Conservation (phyloP, 2,888 invertebrate species). For the Abrostola triplasia region DNA sequence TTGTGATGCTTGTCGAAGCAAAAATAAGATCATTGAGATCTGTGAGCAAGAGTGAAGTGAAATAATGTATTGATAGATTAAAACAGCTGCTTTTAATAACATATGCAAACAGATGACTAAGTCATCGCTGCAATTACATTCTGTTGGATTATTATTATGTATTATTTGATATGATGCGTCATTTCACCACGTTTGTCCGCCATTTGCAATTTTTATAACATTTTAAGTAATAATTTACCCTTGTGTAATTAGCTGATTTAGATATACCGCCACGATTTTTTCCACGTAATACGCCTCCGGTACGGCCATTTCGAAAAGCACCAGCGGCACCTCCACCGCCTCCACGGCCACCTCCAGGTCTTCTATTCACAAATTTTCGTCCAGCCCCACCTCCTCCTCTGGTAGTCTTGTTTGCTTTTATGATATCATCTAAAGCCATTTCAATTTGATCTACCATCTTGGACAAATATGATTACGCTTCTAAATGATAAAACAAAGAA, state of each 20-base stretch:
- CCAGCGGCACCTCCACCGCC: constrained; percentile 78
- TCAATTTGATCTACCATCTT: constrained; percentile 97
- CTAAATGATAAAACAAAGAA: neutral
- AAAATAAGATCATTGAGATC: constrained; percentile 43
- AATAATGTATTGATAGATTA: constrained; percentile 31
- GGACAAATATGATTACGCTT: neutral
- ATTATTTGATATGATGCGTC: constrained; percentile 69
- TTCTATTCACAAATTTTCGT: constrained; percentile 80
- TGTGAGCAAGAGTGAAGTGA: constrained; percentile 30
- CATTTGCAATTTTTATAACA: constrained; percentile 82
- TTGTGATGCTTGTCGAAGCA: constrained; percentile 36
- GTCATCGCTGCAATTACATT: constrained; percentile 37
- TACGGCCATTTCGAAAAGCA: constrained; percentile 86
- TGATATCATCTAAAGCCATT: constrained; percentile 99
- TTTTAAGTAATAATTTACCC: constrained; percentile 89
- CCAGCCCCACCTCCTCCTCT: constrained; percentile 88
- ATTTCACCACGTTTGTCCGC: constrained; percentile 80
- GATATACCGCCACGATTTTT: constrained; percentile 92
- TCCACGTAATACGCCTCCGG: constrained; percentile 90
- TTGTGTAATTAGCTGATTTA: constrained; percentile 90
- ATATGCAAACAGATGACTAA: constrained; percentile 48
- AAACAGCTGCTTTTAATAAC: constrained; percentile 42
- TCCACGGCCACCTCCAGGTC: constrained; percentile 77
- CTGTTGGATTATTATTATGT: constrained; percentile 24
- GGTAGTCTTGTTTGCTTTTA: constrained; percentile 94